These are phyloP conservation scores for Rhyacichthys aspro DNA, from an alignment of 2,797 vertebrate genomes.

Conservation along the genomic window DNA sequence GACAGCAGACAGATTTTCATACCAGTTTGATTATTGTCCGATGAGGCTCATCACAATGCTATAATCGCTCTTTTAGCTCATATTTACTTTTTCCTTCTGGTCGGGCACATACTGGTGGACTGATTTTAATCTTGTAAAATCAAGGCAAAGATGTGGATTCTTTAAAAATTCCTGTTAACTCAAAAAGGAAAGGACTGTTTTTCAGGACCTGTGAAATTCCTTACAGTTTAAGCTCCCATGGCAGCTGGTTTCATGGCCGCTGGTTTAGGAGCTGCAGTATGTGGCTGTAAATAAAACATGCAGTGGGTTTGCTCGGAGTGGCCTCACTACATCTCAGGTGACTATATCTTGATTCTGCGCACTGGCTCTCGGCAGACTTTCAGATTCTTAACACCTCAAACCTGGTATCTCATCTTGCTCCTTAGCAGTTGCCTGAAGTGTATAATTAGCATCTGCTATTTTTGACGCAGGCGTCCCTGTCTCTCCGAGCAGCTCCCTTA, in stretches of 20 bases:
- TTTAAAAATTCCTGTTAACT: too few species aligned
- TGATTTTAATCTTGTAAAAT: too few species aligned
- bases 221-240: not conserved
- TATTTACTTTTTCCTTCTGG: too few species aligned
- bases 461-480: slow-evolving; percentile 70
- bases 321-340: slow-evolving; percentile 50
- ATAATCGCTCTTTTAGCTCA: too few species aligned
- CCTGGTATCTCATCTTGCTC: slow-evolving; percentile 64
- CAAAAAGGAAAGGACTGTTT: too few species aligned
- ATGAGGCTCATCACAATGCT: too few species aligned
- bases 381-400: slow-evolving; percentile 66
- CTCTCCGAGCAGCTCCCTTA: slow-evolving; percentile 64
- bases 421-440: slow-evolving; percentile 73
- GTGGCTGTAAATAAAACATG: slow-evolving; percentile 55
- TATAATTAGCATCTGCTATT: slow-evolving; percentile 81
- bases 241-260: slow-evolving; percentile 51
- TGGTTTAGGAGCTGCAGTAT: not conserved
- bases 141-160: too few species aligned
- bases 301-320: slow-evolving; percentile 29
- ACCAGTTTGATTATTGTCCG: too few species aligned
- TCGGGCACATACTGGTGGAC: too few species aligned
- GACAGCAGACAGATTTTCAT: too few species aligned
- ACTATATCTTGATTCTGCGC: slow-evolving; percentile 46
- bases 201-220: too few species aligned
- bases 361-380: slow-evolving; percentile 56